Evolutionary conservation across 2,113 vertebrate genomes (phyloP), one percentile per base, ranked within the genome.

Genomic region (western clawed frog (Xenopus tropicalis)): DNA sequence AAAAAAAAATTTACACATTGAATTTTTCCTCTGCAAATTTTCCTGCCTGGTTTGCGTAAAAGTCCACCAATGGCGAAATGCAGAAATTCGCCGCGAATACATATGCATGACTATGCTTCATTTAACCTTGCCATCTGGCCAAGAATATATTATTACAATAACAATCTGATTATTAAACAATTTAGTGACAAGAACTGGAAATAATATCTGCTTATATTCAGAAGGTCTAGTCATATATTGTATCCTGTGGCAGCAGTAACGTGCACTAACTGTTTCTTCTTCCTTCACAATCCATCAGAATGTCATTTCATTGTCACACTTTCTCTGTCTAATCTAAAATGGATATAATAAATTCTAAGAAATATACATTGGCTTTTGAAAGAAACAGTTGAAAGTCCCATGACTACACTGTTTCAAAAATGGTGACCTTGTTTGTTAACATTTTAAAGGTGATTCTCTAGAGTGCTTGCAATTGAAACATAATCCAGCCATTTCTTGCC

Each of bases 361-460:
- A 76, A 76, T 63, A 63, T 76, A 76, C 73, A 76, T 76, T 76
- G 69, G 73, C 66, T 54, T 69, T 69, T 76, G 66, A 76, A 76
- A 76, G 73, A 56, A 75, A 75, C 44, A 69, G 66, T 69, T 75
- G 65, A 75, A 69, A 76, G 73, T 76, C 73, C 73, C 73, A 76
- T 25, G 73, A 68, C 73, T 76, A 66, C 58, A 24, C 23, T 44
- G 25, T 63, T 69, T 76, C 73, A 62, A 63, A 69, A 76, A 69
- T 56, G 66, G 73, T 76, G 73, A 76, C 73, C 73, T 76, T 76
- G 73, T 76, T 76, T 76, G 73, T 76, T 76, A 69, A 62, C 66
- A 76, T 76, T 69, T 69, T 51, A 74, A 57, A 74, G 72, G 72
- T 74, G 72, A 74, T 61, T 63, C 73, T 76, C 73, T 44, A 19